Conservation (phyloP, 2,797 vertebrate species). For the Artibeus lituratus region DNA sequence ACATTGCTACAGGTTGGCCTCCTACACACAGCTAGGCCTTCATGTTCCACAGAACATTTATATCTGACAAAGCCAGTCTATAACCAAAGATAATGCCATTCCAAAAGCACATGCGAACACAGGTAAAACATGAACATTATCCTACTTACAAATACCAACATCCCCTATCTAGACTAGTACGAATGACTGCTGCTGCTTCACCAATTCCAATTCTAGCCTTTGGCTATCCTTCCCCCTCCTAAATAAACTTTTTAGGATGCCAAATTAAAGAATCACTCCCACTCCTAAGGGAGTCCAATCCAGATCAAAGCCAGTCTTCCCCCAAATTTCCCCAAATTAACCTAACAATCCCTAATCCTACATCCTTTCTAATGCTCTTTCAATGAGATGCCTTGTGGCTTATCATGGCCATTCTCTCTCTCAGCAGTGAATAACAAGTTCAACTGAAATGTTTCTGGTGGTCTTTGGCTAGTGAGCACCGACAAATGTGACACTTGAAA, state of each 20-base stretch:
- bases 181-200: background rate
- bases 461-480: background rate
- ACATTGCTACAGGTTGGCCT: background rate
- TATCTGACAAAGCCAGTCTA: background rate
- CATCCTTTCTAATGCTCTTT: background rate
- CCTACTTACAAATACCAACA: background rate
- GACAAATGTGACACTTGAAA: background rate
- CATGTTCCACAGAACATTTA: background rate
- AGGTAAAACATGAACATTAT: background rate
- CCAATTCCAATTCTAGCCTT: background rate
- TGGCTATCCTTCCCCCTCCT: background rate
- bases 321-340: background rate
- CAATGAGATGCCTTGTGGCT: background rate
- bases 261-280: background rate
- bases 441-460: background rate
- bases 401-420: background rate
- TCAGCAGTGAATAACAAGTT: background rate
- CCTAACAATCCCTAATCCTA: background rate
- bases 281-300: background rate
- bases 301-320: background rate
- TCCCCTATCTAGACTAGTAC: background rate
- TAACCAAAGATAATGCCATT: background rate
- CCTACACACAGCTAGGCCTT: background rate
- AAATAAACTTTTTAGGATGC: background rate
- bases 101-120: background rate